phyloP scores from a whole-genome alignment of 2,888 invertebrate species.

The Cosmia trapezina region DNA sequence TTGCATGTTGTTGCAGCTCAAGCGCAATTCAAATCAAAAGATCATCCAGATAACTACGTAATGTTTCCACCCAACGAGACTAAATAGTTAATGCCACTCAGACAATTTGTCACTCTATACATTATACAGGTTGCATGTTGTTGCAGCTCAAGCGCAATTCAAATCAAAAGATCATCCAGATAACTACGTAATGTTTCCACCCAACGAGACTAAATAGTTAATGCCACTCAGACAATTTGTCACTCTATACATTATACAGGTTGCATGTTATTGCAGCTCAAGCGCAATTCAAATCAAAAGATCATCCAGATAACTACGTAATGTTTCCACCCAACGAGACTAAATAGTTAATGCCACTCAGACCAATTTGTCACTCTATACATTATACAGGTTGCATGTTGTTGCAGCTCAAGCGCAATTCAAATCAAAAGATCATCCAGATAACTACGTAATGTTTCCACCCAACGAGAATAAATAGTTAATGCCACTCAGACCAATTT shows the following conservation, averaged over 20 bases:
- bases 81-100: conserved; percentile 29
- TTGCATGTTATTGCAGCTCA: too few relatives aligned
- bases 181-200: neutral
- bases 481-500: too few relatives aligned
- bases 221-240: conserved; percentile 16
- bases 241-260: neutral
- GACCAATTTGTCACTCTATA: conserved; percentile 5
- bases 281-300: too few relatives aligned
- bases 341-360: conserved; percentile 29
- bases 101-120: conserved; percentile 7
- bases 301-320: neutral
- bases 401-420: too few relatives aligned
- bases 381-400: neutral
- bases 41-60: neutral
- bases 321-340: conserved; percentile 19
- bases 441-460: too few relatives aligned
- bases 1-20: too few relatives aligned
- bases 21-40: too few relatives aligned
- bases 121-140: neutral
- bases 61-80: conserved; percentile 19
- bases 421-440: too few relatives aligned
- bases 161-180: neutral
- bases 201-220: conserved; percentile 34
- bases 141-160: too few relatives aligned
- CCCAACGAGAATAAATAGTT: too few relatives aligned